phyloP scores from a whole-genome alignment of 2,797 vertebrate species.

The Macropus fuliginosus region DNA sequence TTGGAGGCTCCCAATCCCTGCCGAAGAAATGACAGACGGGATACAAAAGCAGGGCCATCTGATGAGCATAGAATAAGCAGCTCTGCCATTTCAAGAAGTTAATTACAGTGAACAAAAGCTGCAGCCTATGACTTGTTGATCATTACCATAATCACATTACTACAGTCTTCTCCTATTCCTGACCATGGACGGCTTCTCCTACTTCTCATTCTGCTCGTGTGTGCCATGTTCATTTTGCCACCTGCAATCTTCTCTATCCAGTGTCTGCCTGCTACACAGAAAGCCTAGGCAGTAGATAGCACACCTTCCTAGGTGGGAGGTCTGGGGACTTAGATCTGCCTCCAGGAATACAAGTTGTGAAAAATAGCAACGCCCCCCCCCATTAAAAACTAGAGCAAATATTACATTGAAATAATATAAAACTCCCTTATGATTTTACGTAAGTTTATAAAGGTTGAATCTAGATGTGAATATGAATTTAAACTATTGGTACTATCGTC shows the following conservation, averaged over 20 bases:
- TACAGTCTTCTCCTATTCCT: constrained; percentile 82
- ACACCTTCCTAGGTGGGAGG: not conserved
- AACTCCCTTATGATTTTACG: not conserved
- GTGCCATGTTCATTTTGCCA: constrained; percentile 85
- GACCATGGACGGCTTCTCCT: constrained; percentile 72
- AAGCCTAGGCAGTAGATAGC: not conserved
- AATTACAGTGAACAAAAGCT: constrained; percentile 91
- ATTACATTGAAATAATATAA: constrained; percentile 16
- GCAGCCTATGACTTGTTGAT: constrained; percentile 93
- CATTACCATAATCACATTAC: constrained; percentile 98
- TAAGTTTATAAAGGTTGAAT: constrained; percentile 11
- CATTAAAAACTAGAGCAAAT: constrained; percentile 36
- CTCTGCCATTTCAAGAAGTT: constrained; percentile 88
- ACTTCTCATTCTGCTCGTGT: constrained; percentile 72
- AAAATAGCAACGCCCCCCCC: not conserved
- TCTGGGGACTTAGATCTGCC: not conserved
- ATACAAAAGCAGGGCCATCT: constrained; percentile 89
- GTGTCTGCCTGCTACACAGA: not conserved
- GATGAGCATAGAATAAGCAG: constrained; percentile 87
- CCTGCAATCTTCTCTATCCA: constrained; percentile 80
- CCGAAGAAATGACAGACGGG: constrained; percentile 87
- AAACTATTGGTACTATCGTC: not conserved
- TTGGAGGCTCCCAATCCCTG: constrained; percentile 86
- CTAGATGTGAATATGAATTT: constrained; percentile 9
- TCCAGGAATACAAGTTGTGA: constrained; percentile 28